These are phyloP conservation scores for Teleopsis dalmanni DNA, from an alignment of 1,140 invertebrate species.

Conservation along the genomic window DNA sequence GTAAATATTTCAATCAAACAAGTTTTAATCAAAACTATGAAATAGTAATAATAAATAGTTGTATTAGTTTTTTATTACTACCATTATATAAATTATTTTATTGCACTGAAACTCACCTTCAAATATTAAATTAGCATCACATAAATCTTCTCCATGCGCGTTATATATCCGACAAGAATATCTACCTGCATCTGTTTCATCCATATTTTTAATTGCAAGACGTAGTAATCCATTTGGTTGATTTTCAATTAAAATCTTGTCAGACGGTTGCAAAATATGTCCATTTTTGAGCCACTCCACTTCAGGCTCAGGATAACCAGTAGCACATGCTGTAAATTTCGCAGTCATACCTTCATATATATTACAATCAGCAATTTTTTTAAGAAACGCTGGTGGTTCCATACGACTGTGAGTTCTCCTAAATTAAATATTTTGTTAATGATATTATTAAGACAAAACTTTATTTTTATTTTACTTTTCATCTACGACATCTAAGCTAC, in stretches of 20 bases:
- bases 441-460: background rate
- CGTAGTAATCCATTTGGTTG: constrained; percentile 64
- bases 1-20: too few relatives aligned
- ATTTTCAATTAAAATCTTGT: constrained; percentile 71
- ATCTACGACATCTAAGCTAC: constrained; percentile 66
- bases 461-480: constrained; percentile 47
- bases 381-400: constrained; percentile 80
- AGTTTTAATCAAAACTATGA: too few relatives aligned
- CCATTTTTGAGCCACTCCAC: constrained; percentile 79
- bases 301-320: constrained; percentile 77
- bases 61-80: background rate
- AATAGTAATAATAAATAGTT: constrained; percentile 3
- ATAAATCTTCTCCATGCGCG: constrained; percentile 73
- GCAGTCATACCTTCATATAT: constrained; percentile 80
- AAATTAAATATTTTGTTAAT: background rate
- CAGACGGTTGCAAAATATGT: constrained; percentile 67
- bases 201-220: constrained; percentile 65
- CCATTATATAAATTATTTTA: constrained; percentile 8
- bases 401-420: constrained; percentile 61
- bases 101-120: constrained; percentile 57
- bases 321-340: constrained; percentile 83
- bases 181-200: constrained; percentile 69
- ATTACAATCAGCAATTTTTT: constrained; percentile 82
- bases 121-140: constrained; percentile 69
- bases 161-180: constrained; percentile 78